phyloP scores from a whole-genome alignment of 1,140 invertebrate species.

The Ostrea edulis region DNA sequence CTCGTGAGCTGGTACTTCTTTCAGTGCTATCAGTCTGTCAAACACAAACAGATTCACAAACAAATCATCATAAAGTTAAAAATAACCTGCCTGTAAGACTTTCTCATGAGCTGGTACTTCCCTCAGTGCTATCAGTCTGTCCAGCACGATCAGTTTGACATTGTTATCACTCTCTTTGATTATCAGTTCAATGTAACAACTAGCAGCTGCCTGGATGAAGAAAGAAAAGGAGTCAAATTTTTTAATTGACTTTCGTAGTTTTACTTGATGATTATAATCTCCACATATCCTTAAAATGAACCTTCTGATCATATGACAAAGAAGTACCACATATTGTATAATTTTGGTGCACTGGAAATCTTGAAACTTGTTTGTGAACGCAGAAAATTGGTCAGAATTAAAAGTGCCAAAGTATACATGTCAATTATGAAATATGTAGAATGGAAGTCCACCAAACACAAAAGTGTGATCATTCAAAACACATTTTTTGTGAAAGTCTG shows the following conservation, averaged over 20 bases:
- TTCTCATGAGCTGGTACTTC: conserved; percentile 91
- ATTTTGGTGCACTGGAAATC: too few species aligned
- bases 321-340: too few species aligned
- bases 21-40: conserved; percentile 93
- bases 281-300: too few species aligned
- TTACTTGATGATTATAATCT: too few species aligned
- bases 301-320: too few species aligned
- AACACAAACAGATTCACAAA: background rate
- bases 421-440: too few species aligned
- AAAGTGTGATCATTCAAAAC: background rate
- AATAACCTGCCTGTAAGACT: conserved; percentile 87
- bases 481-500: background rate
- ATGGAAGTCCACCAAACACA: too few species aligned
- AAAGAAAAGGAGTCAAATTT: background rate
- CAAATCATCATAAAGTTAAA: background rate
- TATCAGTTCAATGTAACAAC: conserved; percentile 98
- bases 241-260: too few species aligned
- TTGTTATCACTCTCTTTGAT: conserved; percentile 99
- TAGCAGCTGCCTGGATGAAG: conserved; percentile 90
- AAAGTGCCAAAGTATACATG: too few species aligned
- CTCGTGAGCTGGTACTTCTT: conserved; percentile 89
- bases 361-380: too few species aligned
- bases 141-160: conserved; percentile 98
- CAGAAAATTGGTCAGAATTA: too few species aligned
- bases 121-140: conserved; percentile 91